phyloP scores from a whole-genome alignment of 2,888 invertebrate species.

The Aleiodes testaceus region DNA sequence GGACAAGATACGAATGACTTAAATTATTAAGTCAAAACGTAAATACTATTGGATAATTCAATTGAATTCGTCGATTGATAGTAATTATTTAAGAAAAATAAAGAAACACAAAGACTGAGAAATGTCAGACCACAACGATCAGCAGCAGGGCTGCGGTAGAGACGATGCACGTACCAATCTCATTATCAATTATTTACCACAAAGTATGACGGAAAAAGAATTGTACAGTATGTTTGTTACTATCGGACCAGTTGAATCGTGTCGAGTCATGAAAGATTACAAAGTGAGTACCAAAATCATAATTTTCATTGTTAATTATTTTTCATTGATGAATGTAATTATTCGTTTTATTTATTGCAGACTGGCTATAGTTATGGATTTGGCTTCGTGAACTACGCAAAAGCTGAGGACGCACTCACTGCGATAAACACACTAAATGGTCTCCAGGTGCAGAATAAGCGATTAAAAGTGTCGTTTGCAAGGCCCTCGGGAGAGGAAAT shows the following conservation, averaged over 20 bases:
- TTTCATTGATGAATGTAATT: slow-evolving; percentile 12
- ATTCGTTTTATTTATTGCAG: slow-evolving; percentile 55
- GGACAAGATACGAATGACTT: slow-evolving; percentile 27
- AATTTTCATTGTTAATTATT: too few relatives aligned
- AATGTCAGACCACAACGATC: slow-evolving; percentile 68
- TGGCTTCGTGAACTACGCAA: slow-evolving; percentile 94
- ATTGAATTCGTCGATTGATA: neutral
- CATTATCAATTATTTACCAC: slow-evolving; percentile 96
- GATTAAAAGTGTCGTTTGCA: slow-evolving; percentile 94
- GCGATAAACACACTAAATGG: slow-evolving; percentile 93
- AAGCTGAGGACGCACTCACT: slow-evolving; percentile 87
- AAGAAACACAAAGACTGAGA: slow-evolving; percentile 50
- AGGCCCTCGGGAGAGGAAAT: slow-evolving; percentile 93
- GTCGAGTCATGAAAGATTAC: slow-evolving; percentile 93
- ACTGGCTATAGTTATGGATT: slow-evolving; percentile 98
- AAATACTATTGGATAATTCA: slow-evolving; percentile 23
- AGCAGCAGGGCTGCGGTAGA: slow-evolving; percentile 58
- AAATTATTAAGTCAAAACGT: neutral
- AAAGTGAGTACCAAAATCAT: slow-evolving; percentile 81
- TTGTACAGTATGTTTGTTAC: slow-evolving; percentile 90
- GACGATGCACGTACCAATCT: slow-evolving; percentile 82
- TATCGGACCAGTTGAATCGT: slow-evolving; percentile 91
- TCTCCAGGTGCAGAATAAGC: slow-evolving; percentile 90
- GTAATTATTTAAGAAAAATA: slow-evolving; percentile 9
- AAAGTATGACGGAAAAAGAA: slow-evolving; percentile 93